Conservation (phyloP, 2,888 invertebrate species). For the Scaptomyza caliginosa region DNA sequence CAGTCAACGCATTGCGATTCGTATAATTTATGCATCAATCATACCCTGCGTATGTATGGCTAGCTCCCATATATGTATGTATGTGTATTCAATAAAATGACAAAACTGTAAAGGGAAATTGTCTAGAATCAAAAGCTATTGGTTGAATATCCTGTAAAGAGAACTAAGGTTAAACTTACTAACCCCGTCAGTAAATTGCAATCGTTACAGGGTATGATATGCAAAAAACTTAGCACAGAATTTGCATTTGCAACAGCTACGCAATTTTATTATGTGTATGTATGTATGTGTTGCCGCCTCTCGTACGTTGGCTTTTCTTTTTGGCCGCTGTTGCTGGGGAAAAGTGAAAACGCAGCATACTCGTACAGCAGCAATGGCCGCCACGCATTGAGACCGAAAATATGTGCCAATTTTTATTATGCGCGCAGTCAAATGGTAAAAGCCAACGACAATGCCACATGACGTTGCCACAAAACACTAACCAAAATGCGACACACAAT, state of each 20-base stretch:
- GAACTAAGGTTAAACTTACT: background rate
- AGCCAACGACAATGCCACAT: slow-evolving; percentile 63
- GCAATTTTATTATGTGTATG: slow-evolving; percentile 4
- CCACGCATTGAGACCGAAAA: slow-evolving; percentile 65
- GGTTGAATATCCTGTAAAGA: background rate
- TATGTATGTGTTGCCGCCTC: no score
- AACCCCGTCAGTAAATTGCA: background rate
- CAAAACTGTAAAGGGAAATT: slow-evolving; percentile 16
- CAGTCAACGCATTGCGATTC: slow-evolving; percentile 73
- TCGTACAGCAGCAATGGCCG: slow-evolving; percentile 51
- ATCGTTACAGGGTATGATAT: slow-evolving; percentile 13
- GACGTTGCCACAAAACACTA: slow-evolving; percentile 22
- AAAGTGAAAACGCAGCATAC: slow-evolving; percentile 63
- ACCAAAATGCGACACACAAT: slow-evolving; percentile 3
- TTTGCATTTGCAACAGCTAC: slow-evolving; percentile 45
- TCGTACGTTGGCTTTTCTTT: no score
- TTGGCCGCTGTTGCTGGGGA: background rate
- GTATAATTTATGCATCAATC: slow-evolving; percentile 72
- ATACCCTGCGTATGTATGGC: slow-evolving; percentile 4
- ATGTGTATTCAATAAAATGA: slow-evolving; percentile 51
- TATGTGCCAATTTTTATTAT: slow-evolving; percentile 76
- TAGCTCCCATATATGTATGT: background rate
- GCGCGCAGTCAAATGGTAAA: slow-evolving; percentile 70
- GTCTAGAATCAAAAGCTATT: background rate
- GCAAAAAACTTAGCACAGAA: slow-evolving; percentile 20